These are phyloP conservation scores for Clarias laeviceps DNA, from an alignment of 2,797 vertebrate genomes.

Conservation along the genomic window DNA sequence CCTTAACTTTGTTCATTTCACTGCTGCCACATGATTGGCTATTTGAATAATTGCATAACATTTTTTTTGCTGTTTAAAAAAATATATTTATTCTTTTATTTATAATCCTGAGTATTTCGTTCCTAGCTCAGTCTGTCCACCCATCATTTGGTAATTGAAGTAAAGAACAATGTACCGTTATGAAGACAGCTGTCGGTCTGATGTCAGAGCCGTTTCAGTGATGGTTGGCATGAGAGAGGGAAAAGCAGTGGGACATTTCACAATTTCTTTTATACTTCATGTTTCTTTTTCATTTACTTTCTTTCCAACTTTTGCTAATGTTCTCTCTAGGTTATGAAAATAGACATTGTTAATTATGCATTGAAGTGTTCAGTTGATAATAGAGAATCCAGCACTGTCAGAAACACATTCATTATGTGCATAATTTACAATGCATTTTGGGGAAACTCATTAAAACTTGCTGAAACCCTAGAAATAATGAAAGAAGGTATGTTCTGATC, in stretches of 20 bases:
- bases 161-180: neutral
- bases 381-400: neutral
- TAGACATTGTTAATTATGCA: slow-evolving; percentile 44
- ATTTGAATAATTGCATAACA: neutral
- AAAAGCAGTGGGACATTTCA: slow-evolving; percentile 10
- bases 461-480: slow-evolving; percentile 18
- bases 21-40: neutral
- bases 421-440: slow-evolving; percentile 42
- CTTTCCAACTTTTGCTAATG: neutral
- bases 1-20: neutral
- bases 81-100: neutral
- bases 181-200: neutral
- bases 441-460: slow-evolving; percentile 29
- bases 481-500: neutral
- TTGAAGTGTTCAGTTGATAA: slow-evolving; percentile 28
- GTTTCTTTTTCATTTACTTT: neutral
- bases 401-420: slow-evolving; percentile 43
- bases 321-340: slow-evolving; percentile 13
- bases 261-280: neutral
- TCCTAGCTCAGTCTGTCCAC: neutral
- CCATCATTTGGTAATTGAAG: neutral
- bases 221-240: slow-evolving; percentile 11
- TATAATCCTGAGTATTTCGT: neutral
- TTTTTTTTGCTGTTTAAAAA: neutral
- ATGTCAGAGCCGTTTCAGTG: slow-evolving; percentile 14